These are phyloP conservation scores for Cerastis rubricosa DNA, from an alignment of 2,888 invertebrate genomes.

Conservation along the genomic window DNA sequence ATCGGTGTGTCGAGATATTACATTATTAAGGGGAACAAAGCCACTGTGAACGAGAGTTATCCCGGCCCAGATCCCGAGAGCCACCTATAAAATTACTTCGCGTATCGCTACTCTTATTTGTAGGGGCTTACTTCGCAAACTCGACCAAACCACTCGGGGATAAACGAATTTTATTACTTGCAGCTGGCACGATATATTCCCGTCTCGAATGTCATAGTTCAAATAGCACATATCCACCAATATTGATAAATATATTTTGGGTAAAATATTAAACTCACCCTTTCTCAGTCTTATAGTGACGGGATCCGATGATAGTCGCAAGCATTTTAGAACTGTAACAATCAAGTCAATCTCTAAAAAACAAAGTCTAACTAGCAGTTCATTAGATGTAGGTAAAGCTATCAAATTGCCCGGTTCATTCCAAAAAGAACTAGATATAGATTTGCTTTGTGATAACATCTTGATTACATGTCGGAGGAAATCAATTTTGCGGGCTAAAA, in stretches of 20 bases:
- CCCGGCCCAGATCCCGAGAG: conserved; percentile 80
- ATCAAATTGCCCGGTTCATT: conserved; percentile 51
- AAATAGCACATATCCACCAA: conserved; percentile 61
- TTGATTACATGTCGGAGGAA: conserved; percentile 70
- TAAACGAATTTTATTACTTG: conserved; percentile 82
- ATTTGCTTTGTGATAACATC: conserved; percentile 71
- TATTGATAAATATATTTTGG: conserved; percentile 62
- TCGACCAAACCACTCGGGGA: conserved; percentile 81
- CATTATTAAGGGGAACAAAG: conserved; percentile 81
- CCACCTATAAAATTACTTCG: conserved; percentile 82
- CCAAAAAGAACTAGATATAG: conserved; percentile 69
- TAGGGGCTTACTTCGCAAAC: conserved; percentile 80
- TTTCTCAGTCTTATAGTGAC: conserved; percentile 97
- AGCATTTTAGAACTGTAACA: conserved; percentile 97
- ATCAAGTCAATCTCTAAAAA: conserved; percentile 64
- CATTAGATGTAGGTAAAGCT: conserved; percentile 44
- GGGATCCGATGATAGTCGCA: conserved; percentile 97
- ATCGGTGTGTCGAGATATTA: conserved; percentile 65
- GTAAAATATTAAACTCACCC: conserved; percentile 92
- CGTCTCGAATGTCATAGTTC: conserved; percentile 74
- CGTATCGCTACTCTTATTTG: conserved; percentile 82
- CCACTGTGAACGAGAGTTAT: conserved; percentile 78
- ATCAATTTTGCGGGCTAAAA: conserved; percentile 72
- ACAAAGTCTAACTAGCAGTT: neutral
- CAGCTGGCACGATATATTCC: conserved; percentile 72